These are phyloP conservation scores for Rhagium mordax DNA, from an alignment of 2,888 invertebrate genomes.

Conservation along the genomic window DNA sequence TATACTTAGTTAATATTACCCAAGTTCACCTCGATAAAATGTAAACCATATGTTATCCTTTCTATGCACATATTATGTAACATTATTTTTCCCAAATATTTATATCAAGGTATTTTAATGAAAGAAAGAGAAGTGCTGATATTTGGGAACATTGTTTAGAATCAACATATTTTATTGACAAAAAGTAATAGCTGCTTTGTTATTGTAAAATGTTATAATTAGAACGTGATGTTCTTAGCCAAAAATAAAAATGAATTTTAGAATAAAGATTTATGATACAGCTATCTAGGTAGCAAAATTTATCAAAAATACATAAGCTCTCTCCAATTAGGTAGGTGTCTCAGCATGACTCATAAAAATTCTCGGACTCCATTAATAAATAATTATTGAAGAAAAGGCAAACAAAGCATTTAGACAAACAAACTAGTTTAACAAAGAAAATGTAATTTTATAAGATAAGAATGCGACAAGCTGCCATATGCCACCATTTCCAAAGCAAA, in stretches of 20 bases:
- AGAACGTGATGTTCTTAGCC: background rate
- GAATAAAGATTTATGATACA: background rate
- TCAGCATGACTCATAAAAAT: background rate
- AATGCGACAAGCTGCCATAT: constrained; percentile 40
- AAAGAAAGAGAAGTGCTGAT: too few species aligned
- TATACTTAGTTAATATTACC: too few species aligned
- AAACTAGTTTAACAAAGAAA: background rate
- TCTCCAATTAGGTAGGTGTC: background rate
- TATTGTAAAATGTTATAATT: too few species aligned
- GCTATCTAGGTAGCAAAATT: background rate
- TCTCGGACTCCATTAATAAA: background rate
- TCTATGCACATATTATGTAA: too few species aligned
- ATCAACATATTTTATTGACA: too few species aligned
- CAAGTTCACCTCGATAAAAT: too few species aligned
- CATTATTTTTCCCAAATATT: too few species aligned
- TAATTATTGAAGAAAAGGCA: background rate
- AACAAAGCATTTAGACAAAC: background rate
- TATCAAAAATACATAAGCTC: background rate
- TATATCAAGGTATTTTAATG: too few species aligned
- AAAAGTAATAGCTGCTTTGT: too few species aligned
- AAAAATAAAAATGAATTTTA: background rate
- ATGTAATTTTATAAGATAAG: too few species aligned
- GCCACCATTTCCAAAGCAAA: constrained; percentile 36
- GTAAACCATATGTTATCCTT: too few species aligned
- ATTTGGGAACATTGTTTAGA: too few species aligned